Percentiles rank a stretch among this genome's conserved stretches.
Evolutionary conservation across 2,113 vertebrate species (phyloP).

Genomic region (Corythoichthys intestinalis): DNA sequence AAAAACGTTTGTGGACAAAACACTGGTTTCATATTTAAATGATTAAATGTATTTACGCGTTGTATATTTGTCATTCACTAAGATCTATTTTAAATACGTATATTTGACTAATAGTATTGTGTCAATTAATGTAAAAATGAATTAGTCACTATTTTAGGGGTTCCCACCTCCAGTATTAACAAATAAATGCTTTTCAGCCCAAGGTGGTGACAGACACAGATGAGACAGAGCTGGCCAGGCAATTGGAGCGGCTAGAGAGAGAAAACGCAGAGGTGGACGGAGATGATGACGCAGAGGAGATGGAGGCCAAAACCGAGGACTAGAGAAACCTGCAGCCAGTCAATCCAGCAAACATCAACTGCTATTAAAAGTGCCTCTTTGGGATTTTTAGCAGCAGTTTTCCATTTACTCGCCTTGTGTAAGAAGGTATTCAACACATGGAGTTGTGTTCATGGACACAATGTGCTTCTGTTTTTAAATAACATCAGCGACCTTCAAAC

Average conservation of each 20-base stretch:
- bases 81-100: no score
- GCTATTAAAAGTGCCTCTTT: conserved; percentile 25
- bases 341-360: conserved; percentile 47
- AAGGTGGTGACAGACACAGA: conserved; percentile 98
- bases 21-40: no score
- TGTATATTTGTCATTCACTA: no score
- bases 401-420: conserved; percentile 23
- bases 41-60: no score
- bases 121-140: no score
- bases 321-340: conserved; percentile 56
- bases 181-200: conserved; percentile 68
- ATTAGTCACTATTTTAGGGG: no score
- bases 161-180: no score
- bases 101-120: no score
- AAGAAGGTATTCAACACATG: conserved; percentile 17
- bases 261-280: conserved; percentile 98
- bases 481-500: conserved; percentile 54
- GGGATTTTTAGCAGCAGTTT: background rate
- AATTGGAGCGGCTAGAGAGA: conserved; percentile 90
- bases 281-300: conserved; percentile 93
- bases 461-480: conserved; percentile 45
- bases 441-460: conserved; percentile 20
- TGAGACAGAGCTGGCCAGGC: conserved; percentile 92
- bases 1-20: no score
- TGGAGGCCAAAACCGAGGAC: conserved; percentile 96